Percentiles rank a stretch among this genome's conserved stretches.
Conservation (phyloP, 30 jellyfish, hydroid and myxozoan genomes). For the Hydractinia symbiolongicarpus region DNA sequence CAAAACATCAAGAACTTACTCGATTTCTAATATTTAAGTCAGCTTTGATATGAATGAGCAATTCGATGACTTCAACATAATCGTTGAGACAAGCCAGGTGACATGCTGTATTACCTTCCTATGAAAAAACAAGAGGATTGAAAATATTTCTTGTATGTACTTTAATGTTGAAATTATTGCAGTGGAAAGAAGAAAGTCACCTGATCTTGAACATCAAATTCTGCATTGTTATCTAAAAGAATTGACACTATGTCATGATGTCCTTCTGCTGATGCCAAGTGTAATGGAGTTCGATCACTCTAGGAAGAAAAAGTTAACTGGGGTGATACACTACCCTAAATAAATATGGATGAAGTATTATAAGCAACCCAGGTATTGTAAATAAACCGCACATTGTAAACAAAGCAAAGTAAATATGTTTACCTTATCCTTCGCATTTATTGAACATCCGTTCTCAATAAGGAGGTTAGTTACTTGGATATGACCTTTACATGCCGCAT, state of each 20-base stretch:
- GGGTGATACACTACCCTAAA: neutral
- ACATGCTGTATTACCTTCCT: slow-evolving; percentile 80
- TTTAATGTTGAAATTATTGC: neutral
- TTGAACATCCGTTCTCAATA: slow-evolving; percentile 62
- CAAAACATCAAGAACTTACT: slow-evolving; percentile 13
- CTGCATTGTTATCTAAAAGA: slow-evolving; percentile 59
- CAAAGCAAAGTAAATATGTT: neutral
- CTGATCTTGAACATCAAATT: slow-evolving; percentile 68
- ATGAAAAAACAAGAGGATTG: neutral
- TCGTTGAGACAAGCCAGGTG: slow-evolving; percentile 66
- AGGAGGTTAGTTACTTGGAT: slow-evolving; percentile 60
- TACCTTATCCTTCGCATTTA: slow-evolving; percentile 81
- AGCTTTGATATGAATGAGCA: slow-evolving; percentile 60
- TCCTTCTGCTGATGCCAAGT: slow-evolving; percentile 83
- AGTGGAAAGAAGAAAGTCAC: slow-evolving; percentile 20
- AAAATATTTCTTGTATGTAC: neutral
- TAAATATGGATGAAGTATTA: neutral
- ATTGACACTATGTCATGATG: slow-evolving; percentile 63
- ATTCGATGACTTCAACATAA: slow-evolving; percentile 58
- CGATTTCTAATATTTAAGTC: slow-evolving; percentile 62
- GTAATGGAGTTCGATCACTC: slow-evolving; percentile 80
- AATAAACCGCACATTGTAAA: neutral
- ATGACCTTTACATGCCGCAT: slow-evolving; percentile 90
- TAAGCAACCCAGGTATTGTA: neutral
- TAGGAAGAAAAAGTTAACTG: neutral